Percentiles rank a stretch among this genome's conserved stretches.
These are phyloP conservation scores for Callipepla californica DNA, from an alignment of 2,113 vertebrate genomes.

Conservation along the genomic window DNA sequence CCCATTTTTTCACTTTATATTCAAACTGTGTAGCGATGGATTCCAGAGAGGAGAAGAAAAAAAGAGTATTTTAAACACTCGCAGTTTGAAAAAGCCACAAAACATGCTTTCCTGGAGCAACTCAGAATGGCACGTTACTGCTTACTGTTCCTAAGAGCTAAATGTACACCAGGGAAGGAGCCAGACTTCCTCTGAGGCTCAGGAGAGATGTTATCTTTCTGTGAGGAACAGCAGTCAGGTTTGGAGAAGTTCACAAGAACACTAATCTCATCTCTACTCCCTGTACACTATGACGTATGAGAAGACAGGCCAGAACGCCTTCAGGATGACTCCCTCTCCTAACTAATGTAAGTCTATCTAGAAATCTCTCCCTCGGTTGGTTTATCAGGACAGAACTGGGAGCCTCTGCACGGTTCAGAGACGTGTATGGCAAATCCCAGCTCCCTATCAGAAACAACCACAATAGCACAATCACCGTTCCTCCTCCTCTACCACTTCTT, in stretches of 20 bases:
- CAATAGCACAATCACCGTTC: neutral
- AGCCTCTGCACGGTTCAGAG: neutral
- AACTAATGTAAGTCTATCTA: neutral
- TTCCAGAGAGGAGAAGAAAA: neutral
- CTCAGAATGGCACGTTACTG: neutral
- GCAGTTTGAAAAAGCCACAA: neutral
- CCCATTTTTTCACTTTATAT: neutral
- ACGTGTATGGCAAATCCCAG: neutral
- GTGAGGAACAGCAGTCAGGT: neutral
- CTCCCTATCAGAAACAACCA: neutral
- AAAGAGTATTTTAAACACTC: neutral
- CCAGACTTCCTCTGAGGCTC: neutral
- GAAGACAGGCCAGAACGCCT: neutral
- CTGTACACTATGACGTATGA: neutral
- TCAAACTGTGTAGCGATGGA: neutral
- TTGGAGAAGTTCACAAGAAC: neutral
- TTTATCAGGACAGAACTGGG: neutral
- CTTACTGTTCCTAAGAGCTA: neutral
- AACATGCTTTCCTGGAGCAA: neutral
- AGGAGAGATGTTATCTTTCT: neutral
- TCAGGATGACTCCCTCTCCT: neutral
- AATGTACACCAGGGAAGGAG: neutral
- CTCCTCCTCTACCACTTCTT: neutral
- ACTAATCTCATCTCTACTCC: neutral
- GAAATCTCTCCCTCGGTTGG: neutral